These are phyloP conservation scores for Blennius ocellaris DNA, from an alignment of 2,113 vertebrate genomes.

Conservation along the genomic window DNA sequence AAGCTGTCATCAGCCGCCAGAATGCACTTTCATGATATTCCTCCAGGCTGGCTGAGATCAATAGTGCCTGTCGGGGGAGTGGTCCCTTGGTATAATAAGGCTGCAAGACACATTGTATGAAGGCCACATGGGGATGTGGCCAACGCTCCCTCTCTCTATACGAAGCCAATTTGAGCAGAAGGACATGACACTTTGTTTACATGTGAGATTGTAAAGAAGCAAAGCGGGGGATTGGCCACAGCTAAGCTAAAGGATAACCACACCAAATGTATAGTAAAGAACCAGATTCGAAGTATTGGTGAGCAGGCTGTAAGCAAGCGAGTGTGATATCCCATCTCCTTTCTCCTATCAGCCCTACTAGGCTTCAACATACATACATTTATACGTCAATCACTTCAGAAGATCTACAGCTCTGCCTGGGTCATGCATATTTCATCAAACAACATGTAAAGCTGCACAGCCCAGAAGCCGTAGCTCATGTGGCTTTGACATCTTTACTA, in stretches of 20 bases:
- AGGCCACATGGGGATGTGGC: slow-evolving; percentile 24
- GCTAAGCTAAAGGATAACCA: not conserved
- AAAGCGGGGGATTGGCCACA: not conserved
- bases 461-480: slow-evolving; percentile 49
- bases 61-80: slow-evolving; percentile 56
- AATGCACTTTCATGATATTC: slow-evolving; percentile 50
- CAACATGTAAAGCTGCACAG: slow-evolving; percentile 45
- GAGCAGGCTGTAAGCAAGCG: not conserved
- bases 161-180: slow-evolving; percentile 13
- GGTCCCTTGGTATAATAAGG: slow-evolving; percentile 41
- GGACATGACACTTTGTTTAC: slow-evolving; percentile 28
- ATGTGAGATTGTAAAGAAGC: not conserved
- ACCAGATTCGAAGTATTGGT: not conserved
- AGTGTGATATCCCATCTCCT: slow-evolving; percentile 3
- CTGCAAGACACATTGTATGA: slow-evolving; percentile 49
- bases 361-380: slow-evolving; percentile 3
- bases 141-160: slow-evolving; percentile 2
- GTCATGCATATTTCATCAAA: slow-evolving; percentile 77
- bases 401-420: slow-evolving; percentile 41
- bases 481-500: slow-evolving; percentile 60
- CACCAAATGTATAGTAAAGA: not conserved
- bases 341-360: not conserved
- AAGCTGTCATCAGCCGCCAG: slow-evolving; percentile 68
- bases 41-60: slow-evolving; percentile 65
- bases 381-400: slow-evolving; percentile 28